phyloP scores from a whole-genome alignment of 2,113 vertebrate genomes.

The Turnix velox region DNA sequence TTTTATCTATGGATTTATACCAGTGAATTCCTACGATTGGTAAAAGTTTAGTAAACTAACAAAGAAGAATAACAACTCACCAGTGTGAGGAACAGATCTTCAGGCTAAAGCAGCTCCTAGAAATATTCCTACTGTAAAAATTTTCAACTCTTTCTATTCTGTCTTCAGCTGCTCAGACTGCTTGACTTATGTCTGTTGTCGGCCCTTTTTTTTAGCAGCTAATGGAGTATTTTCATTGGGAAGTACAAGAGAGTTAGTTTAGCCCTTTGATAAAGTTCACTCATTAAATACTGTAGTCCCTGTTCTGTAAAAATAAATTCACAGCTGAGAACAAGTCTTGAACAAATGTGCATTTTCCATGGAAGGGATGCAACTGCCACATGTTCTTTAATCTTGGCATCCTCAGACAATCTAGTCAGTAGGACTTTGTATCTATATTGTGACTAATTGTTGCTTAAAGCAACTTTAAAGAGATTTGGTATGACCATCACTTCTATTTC shows the following conservation, averaged over 20 bases:
- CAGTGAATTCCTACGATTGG: not conserved
- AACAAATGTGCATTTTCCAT: not conserved
- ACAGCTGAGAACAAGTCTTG: not conserved
- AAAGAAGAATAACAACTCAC: not conserved
- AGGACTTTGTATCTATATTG: not conserved
- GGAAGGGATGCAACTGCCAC: not conserved
- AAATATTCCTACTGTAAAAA: not conserved
- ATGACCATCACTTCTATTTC: not conserved
- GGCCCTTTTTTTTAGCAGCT: not conserved
- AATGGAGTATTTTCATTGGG: not conserved
- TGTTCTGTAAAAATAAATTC: not conserved
- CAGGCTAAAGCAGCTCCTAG: not conserved
- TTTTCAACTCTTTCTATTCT: not conserved
- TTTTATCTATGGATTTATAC: not conserved
- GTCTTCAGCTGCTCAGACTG: not conserved
- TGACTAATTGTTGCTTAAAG: slow-evolving; percentile 28
- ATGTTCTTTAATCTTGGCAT: not conserved
- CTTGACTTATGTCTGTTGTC: not conserved
- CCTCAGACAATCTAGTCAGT: slow-evolving; percentile 53
- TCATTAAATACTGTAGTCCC: not conserved
- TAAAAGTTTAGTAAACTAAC: not conserved
- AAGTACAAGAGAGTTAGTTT: not conserved
- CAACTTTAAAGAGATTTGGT: slow-evolving; percentile 4
- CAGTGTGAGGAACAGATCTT: not conserved
- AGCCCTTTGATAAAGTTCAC: not conserved